These are phyloP conservation scores for Triplophysa siluroides DNA, from an alignment of 2,113 vertebrate genomes.

Conservation along the genomic window DNA sequence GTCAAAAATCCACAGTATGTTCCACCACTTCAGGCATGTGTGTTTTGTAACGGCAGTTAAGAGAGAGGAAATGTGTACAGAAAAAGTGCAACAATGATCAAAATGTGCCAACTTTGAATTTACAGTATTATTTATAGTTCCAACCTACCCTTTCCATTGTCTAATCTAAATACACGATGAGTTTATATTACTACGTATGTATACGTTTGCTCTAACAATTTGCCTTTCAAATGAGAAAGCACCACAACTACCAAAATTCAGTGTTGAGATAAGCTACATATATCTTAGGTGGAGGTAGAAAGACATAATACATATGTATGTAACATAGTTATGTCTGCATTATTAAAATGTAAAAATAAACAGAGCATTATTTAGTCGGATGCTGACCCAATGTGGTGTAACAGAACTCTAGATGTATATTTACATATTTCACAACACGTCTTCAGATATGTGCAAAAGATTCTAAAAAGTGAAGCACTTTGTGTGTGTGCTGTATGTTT, in stretches of 20 bases:
- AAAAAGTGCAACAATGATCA: constrained; percentile 43
- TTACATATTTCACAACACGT: constrained; percentile 10
- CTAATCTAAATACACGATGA: constrained; percentile 41
- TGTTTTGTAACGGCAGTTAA: constrained; percentile 39
- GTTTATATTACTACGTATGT: constrained; percentile 37
- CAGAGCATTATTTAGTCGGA: constrained; percentile 14
- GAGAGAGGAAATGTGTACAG: constrained; percentile 25
- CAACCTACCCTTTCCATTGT: constrained; percentile 29
- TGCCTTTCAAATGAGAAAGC: constrained; percentile 24
- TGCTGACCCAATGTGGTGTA: constrained; percentile 16
- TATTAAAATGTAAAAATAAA: constrained; percentile 17
- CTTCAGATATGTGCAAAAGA: background rate
- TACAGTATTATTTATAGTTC: constrained; percentile 41
- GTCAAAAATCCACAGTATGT: constrained; percentile 45
- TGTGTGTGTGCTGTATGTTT: background rate
- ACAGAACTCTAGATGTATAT: constrained; percentile 5
- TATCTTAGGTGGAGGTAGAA: constrained; percentile 58
- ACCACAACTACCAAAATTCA: constrained; percentile 34
- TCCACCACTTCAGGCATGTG: constrained; percentile 1
- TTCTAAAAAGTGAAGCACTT: background rate
- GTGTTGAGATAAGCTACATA: constrained; percentile 55
- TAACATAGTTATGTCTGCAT: constrained; percentile 19
- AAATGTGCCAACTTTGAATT: background rate
- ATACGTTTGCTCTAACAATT: constrained; percentile 38
- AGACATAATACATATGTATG: constrained; percentile 17